Conservation (phyloP, 2,113 vertebrate species). For the Chascanopsetta lugubris region DNA sequence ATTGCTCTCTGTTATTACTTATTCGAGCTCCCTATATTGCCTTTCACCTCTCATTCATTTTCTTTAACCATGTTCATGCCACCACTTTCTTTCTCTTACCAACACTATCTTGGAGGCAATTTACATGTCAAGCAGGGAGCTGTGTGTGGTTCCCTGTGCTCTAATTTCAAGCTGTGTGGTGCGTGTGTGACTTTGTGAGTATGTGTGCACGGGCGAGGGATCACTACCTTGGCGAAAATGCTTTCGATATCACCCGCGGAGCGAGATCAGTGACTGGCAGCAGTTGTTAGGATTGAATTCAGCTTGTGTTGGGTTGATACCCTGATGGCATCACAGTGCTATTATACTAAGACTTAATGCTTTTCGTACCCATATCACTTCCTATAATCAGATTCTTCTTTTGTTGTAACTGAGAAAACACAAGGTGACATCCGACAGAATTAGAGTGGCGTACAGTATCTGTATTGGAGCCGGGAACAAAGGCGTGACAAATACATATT, state of each 20-base stretch:
- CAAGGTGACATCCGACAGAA: slow-evolving; percentile 28
- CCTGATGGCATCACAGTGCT: slow-evolving; percentile 6
- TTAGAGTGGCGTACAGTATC: slow-evolving; percentile 11
- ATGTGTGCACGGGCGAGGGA: slow-evolving; percentile 12
- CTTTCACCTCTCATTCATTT: slow-evolving; percentile 63
- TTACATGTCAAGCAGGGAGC: slow-evolving; percentile 70
- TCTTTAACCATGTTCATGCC: slow-evolving; percentile 38
- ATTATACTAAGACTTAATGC: slow-evolving; percentile 10
- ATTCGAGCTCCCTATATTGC: slow-evolving; percentile 44
- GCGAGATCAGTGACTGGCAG: slow-evolving; percentile 45
- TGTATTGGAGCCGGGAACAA: slow-evolving; percentile 13
- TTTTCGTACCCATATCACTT: slow-evolving; percentile 9
- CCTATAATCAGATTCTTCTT: slow-evolving; percentile 6
- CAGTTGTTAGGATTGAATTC: slow-evolving; percentile 39
- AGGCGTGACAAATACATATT: slow-evolving; percentile 32
- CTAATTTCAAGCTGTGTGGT: slow-evolving; percentile 41
- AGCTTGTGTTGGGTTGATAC: slow-evolving; percentile 24
- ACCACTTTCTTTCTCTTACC: slow-evolving; percentile 37
- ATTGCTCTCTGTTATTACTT: slow-evolving; percentile 47
- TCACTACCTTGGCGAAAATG: slow-evolving; percentile 40
- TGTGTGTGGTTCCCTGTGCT: slow-evolving; percentile 28
- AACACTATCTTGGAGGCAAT: slow-evolving; percentile 69
- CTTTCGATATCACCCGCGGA: slow-evolving; percentile 47
- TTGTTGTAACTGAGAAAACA: slow-evolving; percentile 13
- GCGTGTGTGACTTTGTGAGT: slow-evolving; percentile 1